Evolutionary conservation across 1,140 invertebrate species (phyloP), one percentile per base, ranked within the genome.

Genomic region (Ladona fulva): DNA sequence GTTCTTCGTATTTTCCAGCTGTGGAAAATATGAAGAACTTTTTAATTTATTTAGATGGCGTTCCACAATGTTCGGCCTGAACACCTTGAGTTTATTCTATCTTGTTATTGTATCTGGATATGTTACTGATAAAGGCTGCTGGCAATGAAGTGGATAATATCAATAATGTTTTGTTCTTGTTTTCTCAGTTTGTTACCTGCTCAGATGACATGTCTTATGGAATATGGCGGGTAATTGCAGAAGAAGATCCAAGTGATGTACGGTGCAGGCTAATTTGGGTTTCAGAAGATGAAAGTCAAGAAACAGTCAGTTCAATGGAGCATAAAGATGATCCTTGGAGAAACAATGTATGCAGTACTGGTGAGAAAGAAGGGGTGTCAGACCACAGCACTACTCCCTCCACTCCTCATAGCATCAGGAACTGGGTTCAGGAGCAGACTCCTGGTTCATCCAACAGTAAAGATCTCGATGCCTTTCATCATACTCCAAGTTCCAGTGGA

Each of bases 201-300:
- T 92, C 92, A 52, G 94, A 95, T 83, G 94, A 95, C 86, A 89
- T 90, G 11, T 86, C 88, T 0, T 90, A 94, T 81, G 90, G 91
- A 82, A 89, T 95, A 77, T 95, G 93, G 94, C 87, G 89, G 74
- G 84, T 92, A 22, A 89, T 89, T 29, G 83, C 84, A 80, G 91
- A 87, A 80, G 81, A 87, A 52, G 83, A 84, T 8, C 85, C 88
- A 0, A 87, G 89, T 77, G 82, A 86, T 24, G 82, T 86, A 25
- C 79, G 85, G 0, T 83, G 86, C 24, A 84, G 88, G 79, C 81
- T 83, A 11, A 90, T 91, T 1, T 83, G 83, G 74, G 89, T 91
- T 0, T 88, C 89, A 80, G 29, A 84, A 52, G 84, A 89, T 44
- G 79, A 82, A 24, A 59, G 78, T 52, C 79, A 77, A 44, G 78